Conservation (phyloP, 1,140 invertebrate genomes). For the Euwallacea fornicatus region DNA sequence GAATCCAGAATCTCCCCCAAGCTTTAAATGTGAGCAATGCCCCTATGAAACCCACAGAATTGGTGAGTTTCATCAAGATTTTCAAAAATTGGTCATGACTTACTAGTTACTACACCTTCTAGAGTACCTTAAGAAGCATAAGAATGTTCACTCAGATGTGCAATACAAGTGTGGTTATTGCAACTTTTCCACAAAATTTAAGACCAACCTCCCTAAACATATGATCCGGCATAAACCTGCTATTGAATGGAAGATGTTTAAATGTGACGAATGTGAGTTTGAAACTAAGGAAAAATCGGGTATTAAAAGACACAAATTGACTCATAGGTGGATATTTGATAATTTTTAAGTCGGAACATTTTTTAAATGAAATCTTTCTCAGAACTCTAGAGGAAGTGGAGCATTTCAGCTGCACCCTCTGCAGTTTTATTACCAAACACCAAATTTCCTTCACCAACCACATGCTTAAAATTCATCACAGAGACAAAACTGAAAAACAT, state of each 20-base stretch:
- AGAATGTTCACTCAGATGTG: no score
- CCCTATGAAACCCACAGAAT: no score
- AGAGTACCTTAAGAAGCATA: no score
- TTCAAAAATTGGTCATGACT: no score
- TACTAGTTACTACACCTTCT: no score
- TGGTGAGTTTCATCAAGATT: no score
- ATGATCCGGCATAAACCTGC: constrained; percentile 6
- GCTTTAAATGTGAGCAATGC: no score
- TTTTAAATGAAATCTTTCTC: background rate
- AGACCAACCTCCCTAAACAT: background rate
- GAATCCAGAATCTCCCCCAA: no score
- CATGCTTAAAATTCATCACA: constrained; percentile 22
- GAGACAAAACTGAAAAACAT: constrained; percentile 21
- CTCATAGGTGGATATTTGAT: constrained; percentile 9
- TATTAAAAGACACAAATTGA: constrained; percentile 14
- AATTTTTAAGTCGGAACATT: background rate
- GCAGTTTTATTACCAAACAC: constrained; percentile 26
- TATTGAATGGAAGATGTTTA: constrained; percentile 6
- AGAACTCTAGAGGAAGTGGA: constrained; percentile 25
- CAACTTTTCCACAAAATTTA: no score
- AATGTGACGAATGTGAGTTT: constrained; percentile 19
- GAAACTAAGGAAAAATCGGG: constrained; percentile 10
- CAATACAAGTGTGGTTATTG: no score
- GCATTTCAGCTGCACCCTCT: constrained; percentile 17
- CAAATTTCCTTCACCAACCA: constrained; percentile 18